phyloP scores from a whole-genome alignment of 2,888 invertebrate genomes.

The Drosophila rubida region DNA sequence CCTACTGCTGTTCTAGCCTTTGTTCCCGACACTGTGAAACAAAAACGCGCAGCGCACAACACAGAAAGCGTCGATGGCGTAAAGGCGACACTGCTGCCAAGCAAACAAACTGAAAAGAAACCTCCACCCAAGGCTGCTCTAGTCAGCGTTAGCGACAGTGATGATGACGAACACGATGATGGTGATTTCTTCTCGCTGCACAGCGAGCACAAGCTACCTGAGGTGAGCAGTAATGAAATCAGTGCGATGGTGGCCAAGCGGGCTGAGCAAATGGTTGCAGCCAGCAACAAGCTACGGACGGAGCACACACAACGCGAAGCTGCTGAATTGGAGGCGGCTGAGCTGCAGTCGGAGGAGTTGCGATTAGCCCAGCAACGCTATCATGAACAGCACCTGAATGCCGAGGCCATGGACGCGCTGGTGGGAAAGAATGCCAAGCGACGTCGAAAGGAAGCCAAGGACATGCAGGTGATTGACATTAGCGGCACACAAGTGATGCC shows the following conservation, averaged over 20 bases:
- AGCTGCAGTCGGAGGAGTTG: constrained; percentile 47
- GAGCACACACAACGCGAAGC: constrained; percentile 29
- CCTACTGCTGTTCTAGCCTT: constrained; percentile 59
- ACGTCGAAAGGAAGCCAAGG: constrained; percentile 84
- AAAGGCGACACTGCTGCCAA: constrained; percentile 23
- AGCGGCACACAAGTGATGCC: constrained; percentile 92
- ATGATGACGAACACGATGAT: constrained; percentile 86
- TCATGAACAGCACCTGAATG: constrained; percentile 63
- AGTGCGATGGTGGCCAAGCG: constrained; percentile 83
- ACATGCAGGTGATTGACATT: constrained; percentile 92
- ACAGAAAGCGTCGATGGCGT: constrained; percentile 79
- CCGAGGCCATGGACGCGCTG: constrained; percentile 87
- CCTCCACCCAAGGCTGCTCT: constrained; percentile 52
- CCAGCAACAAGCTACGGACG: constrained; percentile 66
- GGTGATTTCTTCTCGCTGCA: constrained; percentile 84
- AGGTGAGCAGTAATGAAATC: constrained; percentile 85
- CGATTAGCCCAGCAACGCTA: constrained; percentile 66
- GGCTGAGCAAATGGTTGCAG: constrained; percentile 82
- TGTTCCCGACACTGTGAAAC: constrained; percentile 85
- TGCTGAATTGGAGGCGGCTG: constrained; percentile 27
- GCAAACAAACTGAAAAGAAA: constrained; percentile 59
- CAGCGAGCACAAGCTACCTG: constrained; percentile 85
- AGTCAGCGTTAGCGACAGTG: constrained; percentile 84
- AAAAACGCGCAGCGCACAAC: constrained; percentile 81
- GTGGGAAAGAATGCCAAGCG: constrained; percentile 89